Base-by-base conservation (phyloP, 2,888 invertebrate species). In the Ashinkailepas kermadecensis region DNA sequence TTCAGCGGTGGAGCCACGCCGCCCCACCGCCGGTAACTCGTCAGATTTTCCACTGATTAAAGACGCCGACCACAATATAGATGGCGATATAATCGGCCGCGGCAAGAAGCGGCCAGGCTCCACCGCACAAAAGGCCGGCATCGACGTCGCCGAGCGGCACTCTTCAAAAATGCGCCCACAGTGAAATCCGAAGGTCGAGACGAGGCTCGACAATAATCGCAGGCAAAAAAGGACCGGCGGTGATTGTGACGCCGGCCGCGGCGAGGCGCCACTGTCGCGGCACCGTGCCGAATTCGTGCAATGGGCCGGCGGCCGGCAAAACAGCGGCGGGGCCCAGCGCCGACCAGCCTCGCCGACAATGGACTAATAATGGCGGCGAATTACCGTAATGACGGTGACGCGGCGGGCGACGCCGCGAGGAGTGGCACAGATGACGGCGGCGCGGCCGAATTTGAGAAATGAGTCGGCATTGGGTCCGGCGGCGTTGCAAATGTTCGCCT, bases 281-380 rank as follows among this genome's bases (percentile, higher is more conserved):
- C 67, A 70, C 39, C 70, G 74, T 54, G 74, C 74, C 74, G 74
- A 56, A 56, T 74, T 56, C 21, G 74, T 74, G 74, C 74, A 74
- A 74, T 56, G 74, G 56, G 54, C 74, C 12, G 67, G 15, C 54
- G 18, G 21, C 6, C 74, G 21, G 74, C 74, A 56, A 54, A 74
- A 56, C 74, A 56, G 56, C 56, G 74, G 4, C 74, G 74, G 11
- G 74, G 15, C 74, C 23, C 54, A 9, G 74, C 70, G 70, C 70
- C 4, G 70, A 70, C 74, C 18, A 21, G 4, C 74, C 21, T 11
- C 56, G 9, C 56, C 74, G 54, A 74, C 74, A 74, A 74, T 74
- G 74, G 74, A 56, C 74, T 74, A 54, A 74, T 74, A 74, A 74
- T 74, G 74, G 54, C 74, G 74, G 74, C 74, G 74, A 74, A 74